A percentile compares a stretch with the other conserved stretches of the same genome.
phyloP scores from a whole-genome alignment of 2,797 vertebrate species.

The Danio albolineatus region DNA sequence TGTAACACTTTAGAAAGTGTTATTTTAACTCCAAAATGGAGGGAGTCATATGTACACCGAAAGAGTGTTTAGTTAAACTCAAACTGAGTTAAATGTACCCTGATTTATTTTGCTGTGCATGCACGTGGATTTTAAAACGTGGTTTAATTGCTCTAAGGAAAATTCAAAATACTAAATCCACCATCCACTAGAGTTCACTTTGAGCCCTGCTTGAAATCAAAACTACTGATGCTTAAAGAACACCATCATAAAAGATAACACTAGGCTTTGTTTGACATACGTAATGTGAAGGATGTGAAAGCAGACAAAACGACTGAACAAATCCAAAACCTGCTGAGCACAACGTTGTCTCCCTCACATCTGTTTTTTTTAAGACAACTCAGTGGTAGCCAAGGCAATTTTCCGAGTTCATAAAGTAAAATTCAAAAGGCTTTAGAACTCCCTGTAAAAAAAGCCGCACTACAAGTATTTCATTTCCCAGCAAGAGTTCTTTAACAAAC shows the following conservation, averaged over 20 bases:
- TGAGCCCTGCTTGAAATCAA: neutral
- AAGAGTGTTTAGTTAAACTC: too few relatives aligned
- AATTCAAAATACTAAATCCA: neutral
- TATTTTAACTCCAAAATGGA: too few relatives aligned
- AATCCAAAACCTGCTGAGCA: neutral
- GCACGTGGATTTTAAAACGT: too few relatives aligned
- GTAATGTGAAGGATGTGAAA: neutral
- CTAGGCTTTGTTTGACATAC: slow-evolving; percentile 10
- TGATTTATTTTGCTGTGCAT: too few relatives aligned
- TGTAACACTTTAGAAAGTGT: too few relatives aligned
- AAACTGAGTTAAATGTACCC: too few relatives aligned
- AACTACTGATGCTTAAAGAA: slow-evolving; percentile 23
- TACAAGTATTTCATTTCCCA: neutral
- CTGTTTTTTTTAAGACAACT: neutral
- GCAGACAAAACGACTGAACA: neutral
- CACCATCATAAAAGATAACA: neutral
- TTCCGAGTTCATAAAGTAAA: slow-evolving; percentile 11
- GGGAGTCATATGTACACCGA: too few relatives aligned
- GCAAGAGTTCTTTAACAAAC: neutral
- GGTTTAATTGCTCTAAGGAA: neutral
- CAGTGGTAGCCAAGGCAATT: slow-evolving; percentile 7
- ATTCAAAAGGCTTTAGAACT: slow-evolving; percentile 5
- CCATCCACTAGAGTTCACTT: neutral
- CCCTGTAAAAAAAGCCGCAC: neutral
- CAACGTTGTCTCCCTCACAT: neutral